phyloP scores from a whole-genome alignment of 2,888 invertebrate genomes.

The Aphrophora alni region DNA sequence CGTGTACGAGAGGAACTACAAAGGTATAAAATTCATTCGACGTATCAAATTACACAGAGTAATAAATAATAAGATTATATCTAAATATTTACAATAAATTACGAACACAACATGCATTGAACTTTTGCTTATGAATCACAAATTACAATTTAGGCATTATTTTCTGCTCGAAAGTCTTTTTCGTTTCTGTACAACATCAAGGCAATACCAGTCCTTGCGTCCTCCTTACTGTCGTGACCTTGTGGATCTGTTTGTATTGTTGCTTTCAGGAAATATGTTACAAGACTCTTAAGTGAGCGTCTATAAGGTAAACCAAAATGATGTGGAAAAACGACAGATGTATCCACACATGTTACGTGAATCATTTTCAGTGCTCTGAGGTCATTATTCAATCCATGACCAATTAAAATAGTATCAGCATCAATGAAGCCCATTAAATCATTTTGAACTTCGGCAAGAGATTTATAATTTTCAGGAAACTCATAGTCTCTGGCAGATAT shows the following conservation, averaged over 20 bases:
- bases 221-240: slow-evolving; percentile 93
- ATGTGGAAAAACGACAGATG: slow-evolving; percentile 88
- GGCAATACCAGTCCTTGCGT: slow-evolving; percentile 89
- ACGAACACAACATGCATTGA: not conserved
- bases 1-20: not conserved
- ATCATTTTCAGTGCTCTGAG: slow-evolving; percentile 83
- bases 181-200: slow-evolving; percentile 81
- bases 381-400: slow-evolving; percentile 96
- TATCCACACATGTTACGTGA: slow-evolving; percentile 87
- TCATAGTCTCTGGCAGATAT: slow-evolving; percentile 73
- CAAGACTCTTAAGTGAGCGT: slow-evolving; percentile 80
- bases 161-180: slow-evolving; percentile 57
- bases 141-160: slow-evolving; percentile 24
- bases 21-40: not conserved
- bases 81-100: not conserved
- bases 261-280: slow-evolving; percentile 72
- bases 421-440: slow-evolving; percentile 82
- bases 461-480: slow-evolving; percentile 66
- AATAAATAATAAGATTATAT: not conserved
- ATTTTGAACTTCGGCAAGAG: slow-evolving; percentile 80
- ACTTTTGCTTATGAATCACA: slow-evolving; percentile 1
- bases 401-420: slow-evolving; percentile 88
- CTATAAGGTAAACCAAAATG: slow-evolving; percentile 81
- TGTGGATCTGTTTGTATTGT: slow-evolving; percentile 78
- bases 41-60: not conserved